Base-by-base conservation (phyloP, 1,140 invertebrate genomes). In the Doryteuthis pealeii region DNA sequence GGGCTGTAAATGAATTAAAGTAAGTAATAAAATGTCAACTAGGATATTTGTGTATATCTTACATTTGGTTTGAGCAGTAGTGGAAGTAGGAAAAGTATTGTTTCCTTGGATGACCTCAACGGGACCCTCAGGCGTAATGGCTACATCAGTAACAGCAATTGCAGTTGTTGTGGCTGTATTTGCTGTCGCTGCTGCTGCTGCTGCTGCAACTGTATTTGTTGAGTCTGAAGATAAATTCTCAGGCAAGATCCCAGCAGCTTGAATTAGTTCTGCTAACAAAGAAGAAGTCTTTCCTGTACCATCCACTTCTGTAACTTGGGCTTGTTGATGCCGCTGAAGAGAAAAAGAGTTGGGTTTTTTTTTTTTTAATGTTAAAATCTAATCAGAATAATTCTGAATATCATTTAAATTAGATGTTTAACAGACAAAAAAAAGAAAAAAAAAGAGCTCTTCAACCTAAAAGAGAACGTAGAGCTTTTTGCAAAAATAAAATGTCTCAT, bases 251-350 rank as follows among this genome's bases (percentile, higher is more conserved):
- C 84, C 83, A 76, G 82, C 84, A 28, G 85, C 84, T 28, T 85
- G 83, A 14, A 87, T 87, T 26, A 87, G 70, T 72, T 87, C 86
- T 40, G 83, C 83, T 28, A 87, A 74, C 33, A 87, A 76, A 31
- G 80, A 79, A 30, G 78, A 77, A 4, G 74, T 77, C 58, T 80
- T 77, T 2, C 75, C 74, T 28, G 79, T 79, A 69, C 74, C 62
- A n/a, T 84, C 79, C n/a, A 74, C 33, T 65, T 78, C 71, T 22
- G 54, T 62, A 28, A 62, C 18, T 62, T 28, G 54, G 18, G 54
- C 54, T 18, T 62, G 54, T 62, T 12, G 54, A 22, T 62, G 54
- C 0, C 54, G 54, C 54, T 62, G 54, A 14, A 40, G 3, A 40
- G 10, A 40, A 40, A 40, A 40, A n/a, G n/a, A n/a, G n/a, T n/a